Conservation (phyloP, 2,888 invertebrate genomes). For the Trichacis sp. region DNA sequence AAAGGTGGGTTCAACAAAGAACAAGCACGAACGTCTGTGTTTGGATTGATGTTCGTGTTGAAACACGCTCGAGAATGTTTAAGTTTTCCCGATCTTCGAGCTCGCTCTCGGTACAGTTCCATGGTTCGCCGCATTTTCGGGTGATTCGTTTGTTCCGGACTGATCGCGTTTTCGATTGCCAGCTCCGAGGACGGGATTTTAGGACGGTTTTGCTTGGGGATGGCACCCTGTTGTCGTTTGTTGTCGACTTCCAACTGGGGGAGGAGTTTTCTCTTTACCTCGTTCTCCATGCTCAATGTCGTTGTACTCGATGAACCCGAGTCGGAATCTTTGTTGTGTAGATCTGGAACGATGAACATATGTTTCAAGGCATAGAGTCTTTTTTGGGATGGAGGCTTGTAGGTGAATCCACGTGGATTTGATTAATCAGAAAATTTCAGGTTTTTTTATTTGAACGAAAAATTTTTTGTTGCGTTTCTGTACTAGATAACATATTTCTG, state of each 20-base stretch:
- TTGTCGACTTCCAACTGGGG: constrained; percentile 69
- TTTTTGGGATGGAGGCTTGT: too few species aligned
- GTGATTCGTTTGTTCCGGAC: constrained; percentile 24
- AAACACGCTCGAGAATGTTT: constrained; percentile 67
- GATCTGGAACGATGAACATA: constrained; percentile 60
- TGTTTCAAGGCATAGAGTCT: too few species aligned
- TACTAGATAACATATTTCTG: too few species aligned
- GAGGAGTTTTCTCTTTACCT: constrained; percentile 71
- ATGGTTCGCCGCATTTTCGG: constrained; percentile 56
- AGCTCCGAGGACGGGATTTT: constrained; percentile 40
- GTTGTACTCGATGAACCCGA: constrained; percentile 72
- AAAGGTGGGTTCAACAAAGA: constrained; percentile 72
- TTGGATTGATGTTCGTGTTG: constrained; percentile 72
- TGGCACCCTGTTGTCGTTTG: constrained; percentile 79
- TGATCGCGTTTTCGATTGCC: constrained; percentile 47
- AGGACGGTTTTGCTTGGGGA: constrained; percentile 77
- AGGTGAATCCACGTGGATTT: too few species aligned
- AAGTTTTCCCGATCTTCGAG: constrained; percentile 69
- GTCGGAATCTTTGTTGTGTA: constrained; percentile 69
- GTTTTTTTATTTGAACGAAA: too few species aligned
- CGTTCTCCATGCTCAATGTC: constrained; percentile 67
- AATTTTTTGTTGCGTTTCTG: too few species aligned
- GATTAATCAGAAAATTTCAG: too few species aligned
- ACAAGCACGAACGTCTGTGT: constrained; percentile 77
- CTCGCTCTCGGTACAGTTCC: constrained; percentile 50